Evolutionary conservation across 2,797 vertebrate species (phyloP).

Genomic region (Tangara arthus): DNA sequence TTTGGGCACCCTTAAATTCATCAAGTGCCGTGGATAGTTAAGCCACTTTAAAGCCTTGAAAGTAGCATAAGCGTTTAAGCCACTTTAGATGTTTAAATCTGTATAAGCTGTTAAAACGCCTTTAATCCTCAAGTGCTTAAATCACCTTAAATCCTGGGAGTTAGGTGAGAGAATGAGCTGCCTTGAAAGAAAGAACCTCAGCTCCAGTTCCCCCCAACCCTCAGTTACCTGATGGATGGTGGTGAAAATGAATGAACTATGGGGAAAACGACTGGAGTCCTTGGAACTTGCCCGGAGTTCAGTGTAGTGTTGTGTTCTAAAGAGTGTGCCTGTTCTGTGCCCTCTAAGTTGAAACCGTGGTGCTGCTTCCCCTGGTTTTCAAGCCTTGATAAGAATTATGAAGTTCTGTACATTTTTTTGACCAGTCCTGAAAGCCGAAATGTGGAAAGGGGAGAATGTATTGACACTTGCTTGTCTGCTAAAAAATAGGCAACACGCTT

Average conservation of each 20-base stretch:
- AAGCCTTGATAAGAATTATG: background rate
- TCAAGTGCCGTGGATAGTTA: background rate
- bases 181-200: background rate
- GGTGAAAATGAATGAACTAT: background rate
- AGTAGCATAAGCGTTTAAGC: background rate
- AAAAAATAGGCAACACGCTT: background rate
- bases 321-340: background rate
- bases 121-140: slow-evolving; percentile 4
- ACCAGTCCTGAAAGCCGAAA: background rate
- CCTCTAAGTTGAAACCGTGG: fast-evolving
- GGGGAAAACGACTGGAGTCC: fast-evolving
- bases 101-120: background rate
- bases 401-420: background rate
- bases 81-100: background rate
- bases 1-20: background rate
- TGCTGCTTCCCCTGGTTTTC: background rate
- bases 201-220: fast-evolving
- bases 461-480: background rate
- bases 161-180: background rate
- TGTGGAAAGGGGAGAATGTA: background rate
- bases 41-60: background rate
- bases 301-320: background rate
- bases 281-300: background rate
- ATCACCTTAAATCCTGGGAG: background rate
- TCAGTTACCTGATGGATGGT: background rate